Percentiles rank a stretch among this genome's conserved stretches.
These are phyloP conservation scores for Ictalurus punctatus DNA, from an alignment of 2,113 vertebrate species.

Conservation along the genomic window DNA sequence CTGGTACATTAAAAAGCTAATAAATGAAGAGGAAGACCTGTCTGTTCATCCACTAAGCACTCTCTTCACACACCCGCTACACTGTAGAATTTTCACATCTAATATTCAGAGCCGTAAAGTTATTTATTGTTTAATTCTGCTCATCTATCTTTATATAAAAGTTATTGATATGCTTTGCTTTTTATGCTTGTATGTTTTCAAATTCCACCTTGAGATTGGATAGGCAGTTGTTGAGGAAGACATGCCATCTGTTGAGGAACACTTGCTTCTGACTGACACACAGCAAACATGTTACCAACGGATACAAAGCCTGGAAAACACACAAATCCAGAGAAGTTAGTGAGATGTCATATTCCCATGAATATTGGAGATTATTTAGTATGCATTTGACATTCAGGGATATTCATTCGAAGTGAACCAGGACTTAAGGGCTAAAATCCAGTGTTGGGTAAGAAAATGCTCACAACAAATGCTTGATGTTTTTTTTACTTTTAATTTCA, in stretches of 20 bases:
- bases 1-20: background rate
- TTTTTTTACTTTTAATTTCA: background rate
- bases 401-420: background rate
- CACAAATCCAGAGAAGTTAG: constrained; percentile 1
- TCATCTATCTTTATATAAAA: background rate
- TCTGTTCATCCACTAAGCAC: background rate
- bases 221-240: constrained; percentile 98
- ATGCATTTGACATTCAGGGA: background rate
- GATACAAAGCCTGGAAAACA: constrained; percentile 87
- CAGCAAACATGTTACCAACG: constrained; percentile 94
- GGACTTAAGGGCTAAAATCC: background rate
- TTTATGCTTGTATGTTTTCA: background rate
- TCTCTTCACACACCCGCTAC: background rate
- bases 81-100: background rate
- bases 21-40: background rate
- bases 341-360: background rate
- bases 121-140: background rate
- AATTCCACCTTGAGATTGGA: constrained; percentile 93
- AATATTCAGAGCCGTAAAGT: background rate
- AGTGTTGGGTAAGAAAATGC: background rate
- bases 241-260: constrained; percentile 95
- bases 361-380: background rate
- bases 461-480: background rate
- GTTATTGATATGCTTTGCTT: background rate
- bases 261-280: constrained; percentile 99